phyloP scores from a whole-genome alignment of 2,888 invertebrate species.

The Mamestra brassicae region DNA sequence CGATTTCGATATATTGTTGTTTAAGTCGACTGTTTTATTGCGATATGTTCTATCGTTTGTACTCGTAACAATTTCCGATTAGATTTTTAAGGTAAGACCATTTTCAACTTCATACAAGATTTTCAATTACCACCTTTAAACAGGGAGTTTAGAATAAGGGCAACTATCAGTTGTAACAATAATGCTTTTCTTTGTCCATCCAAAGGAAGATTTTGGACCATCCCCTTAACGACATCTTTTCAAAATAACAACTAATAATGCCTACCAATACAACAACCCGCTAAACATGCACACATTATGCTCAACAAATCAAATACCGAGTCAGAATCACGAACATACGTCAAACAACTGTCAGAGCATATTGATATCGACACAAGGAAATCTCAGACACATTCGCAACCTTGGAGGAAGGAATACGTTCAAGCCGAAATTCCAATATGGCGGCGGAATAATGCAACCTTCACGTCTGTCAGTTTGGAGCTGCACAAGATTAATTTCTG shows the following conservation, averaged over 20 bases:
- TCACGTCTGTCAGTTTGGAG: constrained; percentile 68
- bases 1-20: constrained; percentile 5
- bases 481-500: constrained; percentile 73
- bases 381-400: constrained; percentile 33
- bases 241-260: neutral
- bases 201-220: neutral
- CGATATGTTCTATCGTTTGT: neutral
- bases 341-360: constrained; percentile 46
- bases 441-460: constrained; percentile 71
- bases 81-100: neutral
- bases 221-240: too few species aligned
- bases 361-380: constrained; percentile 43
- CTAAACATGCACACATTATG: constrained; percentile 18
- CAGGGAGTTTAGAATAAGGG: too few species aligned
- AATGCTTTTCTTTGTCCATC: neutral
- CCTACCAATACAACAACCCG: neutral
- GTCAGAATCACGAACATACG: constrained; percentile 32
- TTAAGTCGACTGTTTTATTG: neutral
- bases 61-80: neutral
- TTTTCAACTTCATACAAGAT: too few species aligned
- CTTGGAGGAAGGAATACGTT: constrained; percentile 59
- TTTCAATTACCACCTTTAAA: neutral
- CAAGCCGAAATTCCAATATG: constrained; percentile 67
- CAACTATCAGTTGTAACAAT: neutral
- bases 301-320: constrained; percentile 30